A percentile compares a stretch with the other conserved stretches of the same genome.
Conservation (phyloP, 1,140 invertebrate species). For the Anoplolepis gracilipes region DNA sequence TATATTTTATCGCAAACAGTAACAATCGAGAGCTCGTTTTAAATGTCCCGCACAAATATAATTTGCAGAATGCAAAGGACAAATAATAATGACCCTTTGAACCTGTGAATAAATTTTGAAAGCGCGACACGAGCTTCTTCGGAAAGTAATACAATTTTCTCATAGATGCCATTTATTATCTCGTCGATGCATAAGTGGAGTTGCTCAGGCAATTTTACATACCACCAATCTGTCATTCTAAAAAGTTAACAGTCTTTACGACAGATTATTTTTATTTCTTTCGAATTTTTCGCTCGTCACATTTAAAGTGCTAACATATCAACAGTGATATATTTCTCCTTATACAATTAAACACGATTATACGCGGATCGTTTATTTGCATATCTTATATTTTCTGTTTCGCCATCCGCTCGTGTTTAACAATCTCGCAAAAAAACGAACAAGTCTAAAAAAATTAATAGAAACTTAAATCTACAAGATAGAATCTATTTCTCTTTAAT, state of each 20-base stretch:
- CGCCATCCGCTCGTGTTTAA: too few species aligned
- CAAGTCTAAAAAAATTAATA: constrained; percentile 22
- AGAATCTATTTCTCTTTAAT: background rate
- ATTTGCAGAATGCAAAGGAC: background rate
- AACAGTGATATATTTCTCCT: constrained; percentile 83
- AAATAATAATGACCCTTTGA: background rate
- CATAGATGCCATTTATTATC: constrained; percentile 67
- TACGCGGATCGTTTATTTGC: constrained; percentile 36
- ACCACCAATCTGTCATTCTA: constrained; percentile 4
- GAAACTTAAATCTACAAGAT: constrained; percentile 7
- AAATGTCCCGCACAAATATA: background rate
- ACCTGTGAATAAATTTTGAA: constrained; percentile 14
- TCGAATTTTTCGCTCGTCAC: constrained; percentile 75
- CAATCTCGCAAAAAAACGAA: background rate
- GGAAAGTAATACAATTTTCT: constrained; percentile 13
- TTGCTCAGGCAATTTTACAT: constrained; percentile 54
- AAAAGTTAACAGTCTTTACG: constrained; percentile 61
- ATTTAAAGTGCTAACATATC: constrained; percentile 84
- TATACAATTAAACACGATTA: constrained; percentile 64
- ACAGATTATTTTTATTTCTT: constrained; percentile 71
- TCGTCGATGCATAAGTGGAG: constrained; percentile 45
- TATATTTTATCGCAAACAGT: background rate
- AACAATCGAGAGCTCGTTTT: background rate
- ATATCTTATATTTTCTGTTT: background rate
- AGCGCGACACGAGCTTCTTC: background rate